Percentiles rank a stretch among this genome's conserved stretches.
Evolutionary conservation across 2,797 vertebrate species (phyloP).

Genomic region (Channallabes apus): DNA sequence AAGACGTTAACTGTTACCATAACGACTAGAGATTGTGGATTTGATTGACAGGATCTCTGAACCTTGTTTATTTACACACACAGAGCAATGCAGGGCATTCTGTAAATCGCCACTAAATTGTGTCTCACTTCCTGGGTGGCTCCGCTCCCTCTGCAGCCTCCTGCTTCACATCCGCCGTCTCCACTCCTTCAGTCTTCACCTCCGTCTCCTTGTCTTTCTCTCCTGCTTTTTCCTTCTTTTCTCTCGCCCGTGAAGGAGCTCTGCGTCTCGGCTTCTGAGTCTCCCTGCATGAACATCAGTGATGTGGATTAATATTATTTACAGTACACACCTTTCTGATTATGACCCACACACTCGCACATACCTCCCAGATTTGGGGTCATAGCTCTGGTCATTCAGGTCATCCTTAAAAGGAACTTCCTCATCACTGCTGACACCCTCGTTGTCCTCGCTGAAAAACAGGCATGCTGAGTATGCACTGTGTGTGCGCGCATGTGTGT

Average conservation of each 20-base stretch:
- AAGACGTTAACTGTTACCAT: background rate
- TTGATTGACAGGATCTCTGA: background rate
- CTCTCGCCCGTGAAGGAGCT: conserved; percentile 77
- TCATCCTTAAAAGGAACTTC: conserved; percentile 94
- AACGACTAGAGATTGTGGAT: background rate
- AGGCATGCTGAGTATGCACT: background rate
- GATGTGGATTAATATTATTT: background rate
- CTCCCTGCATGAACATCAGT: conserved; percentile 72
- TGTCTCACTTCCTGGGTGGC: conserved; percentile 89
- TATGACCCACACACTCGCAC: background rate
- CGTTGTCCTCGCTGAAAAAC: conserved; percentile 80
- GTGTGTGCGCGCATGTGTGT: background rate
- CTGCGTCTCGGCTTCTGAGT: conserved; percentile 84
- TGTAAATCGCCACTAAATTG: background rate
- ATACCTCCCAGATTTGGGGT: conserved; percentile 87
- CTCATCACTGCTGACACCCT: conserved; percentile 89
- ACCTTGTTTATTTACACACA: background rate
- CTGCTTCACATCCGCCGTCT: conserved; percentile 78
- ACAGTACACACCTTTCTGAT: background rate
- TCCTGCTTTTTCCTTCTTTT: conserved; percentile 82
- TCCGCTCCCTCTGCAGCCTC: conserved; percentile 85
- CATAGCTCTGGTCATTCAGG: conserved; percentile 93
- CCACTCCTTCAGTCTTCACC: conserved; percentile 84
- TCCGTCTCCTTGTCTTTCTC: conserved; percentile 77
- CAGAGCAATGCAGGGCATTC: background rate